These are phyloP conservation scores for Anthoptus insignis DNA, from an alignment of 2,888 invertebrate genomes.

Conservation along the genomic window DNA sequence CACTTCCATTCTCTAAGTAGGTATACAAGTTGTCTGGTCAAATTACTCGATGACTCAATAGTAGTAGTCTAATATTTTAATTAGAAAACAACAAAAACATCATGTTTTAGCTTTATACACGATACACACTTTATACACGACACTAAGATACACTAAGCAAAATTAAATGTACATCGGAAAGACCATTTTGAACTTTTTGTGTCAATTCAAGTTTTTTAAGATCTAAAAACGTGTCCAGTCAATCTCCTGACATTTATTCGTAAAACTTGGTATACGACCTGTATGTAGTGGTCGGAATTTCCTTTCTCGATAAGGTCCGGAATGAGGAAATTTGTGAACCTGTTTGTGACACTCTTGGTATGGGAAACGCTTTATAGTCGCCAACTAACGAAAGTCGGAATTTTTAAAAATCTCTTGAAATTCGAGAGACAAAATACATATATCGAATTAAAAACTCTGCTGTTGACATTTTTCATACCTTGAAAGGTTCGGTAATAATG, in stretches of 20 bases:
- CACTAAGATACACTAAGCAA: no score
- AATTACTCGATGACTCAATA: no score
- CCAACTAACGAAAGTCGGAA: neutral
- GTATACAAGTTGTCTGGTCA: no score
- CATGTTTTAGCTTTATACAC: no score
- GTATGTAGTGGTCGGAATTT: neutral
- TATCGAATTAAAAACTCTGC: no score
- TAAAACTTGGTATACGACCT: neutral
- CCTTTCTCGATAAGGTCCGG: neutral
- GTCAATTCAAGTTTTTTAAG: neutral
- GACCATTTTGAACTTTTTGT: neutral
- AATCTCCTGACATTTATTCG: neutral
- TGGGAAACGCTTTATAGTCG: neutral
- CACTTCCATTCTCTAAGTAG: no score
- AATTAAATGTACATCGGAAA: neutral
- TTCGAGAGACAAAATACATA: no score
- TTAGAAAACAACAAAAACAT: no score
- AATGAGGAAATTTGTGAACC: conserved; percentile 1
- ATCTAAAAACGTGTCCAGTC: neutral
- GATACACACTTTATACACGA: no score
- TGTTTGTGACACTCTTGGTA: conserved; percentile 1
- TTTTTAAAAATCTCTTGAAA: neutral
- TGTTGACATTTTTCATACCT: no score
- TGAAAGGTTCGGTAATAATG: no score
- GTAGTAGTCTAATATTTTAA: no score